Conservation (phyloP, 2,113 vertebrate species). For the Equus quagga region DNA sequence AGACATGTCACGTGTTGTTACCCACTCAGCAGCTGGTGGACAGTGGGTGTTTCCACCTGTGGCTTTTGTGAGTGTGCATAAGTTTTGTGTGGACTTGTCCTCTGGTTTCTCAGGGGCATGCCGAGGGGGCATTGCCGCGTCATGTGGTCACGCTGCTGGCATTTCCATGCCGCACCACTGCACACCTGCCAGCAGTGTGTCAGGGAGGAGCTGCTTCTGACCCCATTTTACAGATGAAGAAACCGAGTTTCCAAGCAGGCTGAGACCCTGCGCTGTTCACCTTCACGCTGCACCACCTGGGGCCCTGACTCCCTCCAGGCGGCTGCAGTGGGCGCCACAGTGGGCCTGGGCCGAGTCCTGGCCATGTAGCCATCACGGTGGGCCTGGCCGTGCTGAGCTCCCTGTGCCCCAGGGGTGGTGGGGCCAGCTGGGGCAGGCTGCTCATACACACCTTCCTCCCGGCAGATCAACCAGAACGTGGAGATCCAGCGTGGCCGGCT, state of each 20-base stretch:
- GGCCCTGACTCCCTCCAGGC: not conserved
- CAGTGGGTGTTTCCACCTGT: not conserved
- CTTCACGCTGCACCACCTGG: too few relatives aligned
- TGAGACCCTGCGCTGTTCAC: not conserved
- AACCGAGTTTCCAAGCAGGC: not conserved
- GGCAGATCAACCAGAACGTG: slow-evolving; percentile 93
- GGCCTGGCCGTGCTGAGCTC: not conserved
- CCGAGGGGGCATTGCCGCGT: not conserved
- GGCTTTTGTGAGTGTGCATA: not conserved
- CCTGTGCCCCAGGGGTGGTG: not conserved
- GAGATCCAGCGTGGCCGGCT: slow-evolving; percentile 95
- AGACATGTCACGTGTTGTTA: not conserved
- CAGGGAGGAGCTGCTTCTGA: not conserved
- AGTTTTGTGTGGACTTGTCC: not conserved
- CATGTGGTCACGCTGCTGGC: not conserved
- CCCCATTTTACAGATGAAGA: not conserved
- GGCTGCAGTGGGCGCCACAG: not conserved
- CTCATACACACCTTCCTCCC: not conserved
- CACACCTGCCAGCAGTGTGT: not conserved
- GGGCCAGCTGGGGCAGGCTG: not conserved
- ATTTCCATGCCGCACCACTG: not conserved
- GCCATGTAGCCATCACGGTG: rapidly evolving
- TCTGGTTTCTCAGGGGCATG: not conserved
- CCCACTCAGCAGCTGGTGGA: not conserved
- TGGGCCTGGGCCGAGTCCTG: not conserved